Percentiles rank a stretch among this genome's conserved stretches.
Evolutionary conservation across 2,888 invertebrate genomes (phyloP).

Genomic region (Euclidia mi): DNA sequence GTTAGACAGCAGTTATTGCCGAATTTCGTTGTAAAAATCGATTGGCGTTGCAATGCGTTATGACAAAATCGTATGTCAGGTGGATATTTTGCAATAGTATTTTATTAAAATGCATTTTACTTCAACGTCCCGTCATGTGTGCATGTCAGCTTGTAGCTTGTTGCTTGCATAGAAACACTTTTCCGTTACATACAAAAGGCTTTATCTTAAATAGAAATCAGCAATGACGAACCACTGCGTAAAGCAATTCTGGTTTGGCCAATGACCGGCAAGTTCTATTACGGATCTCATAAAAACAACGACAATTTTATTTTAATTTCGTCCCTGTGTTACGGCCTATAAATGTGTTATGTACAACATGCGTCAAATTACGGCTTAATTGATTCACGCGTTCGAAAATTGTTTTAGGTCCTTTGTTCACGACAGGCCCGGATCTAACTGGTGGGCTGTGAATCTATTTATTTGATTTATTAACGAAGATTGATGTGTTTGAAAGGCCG

Average conservation of each 20-base stretch:
- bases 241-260: background rate
- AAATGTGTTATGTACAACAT: slow-evolving; percentile 7
- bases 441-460: slow-evolving; percentile 44
- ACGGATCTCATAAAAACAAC: slow-evolving; percentile 6
- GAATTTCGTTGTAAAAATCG: too few species aligned
- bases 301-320: slow-evolving; percentile 5
- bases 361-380: slow-evolving; percentile 26
- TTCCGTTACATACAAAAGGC: too few species aligned
- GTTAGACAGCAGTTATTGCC: too few species aligned
- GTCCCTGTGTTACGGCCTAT: background rate
- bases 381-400: slow-evolving; percentile 31
- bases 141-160: too few species aligned
- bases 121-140: too few species aligned
- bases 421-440: slow-evolving; percentile 28
- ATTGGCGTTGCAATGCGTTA: too few species aligned
- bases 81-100: too few species aligned
- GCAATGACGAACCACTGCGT: too few species aligned
- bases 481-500: background rate
- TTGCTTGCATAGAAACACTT: too few species aligned
- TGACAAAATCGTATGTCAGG: too few species aligned
- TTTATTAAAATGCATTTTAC: too few species aligned
- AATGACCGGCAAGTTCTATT: background rate
- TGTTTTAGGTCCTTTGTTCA: slow-evolving; percentile 33
- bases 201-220: too few species aligned
- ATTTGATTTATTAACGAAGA: slow-evolving; percentile 41